Conservation (phyloP, 2,888 invertebrate genomes). For the Merodon equestris region DNA sequence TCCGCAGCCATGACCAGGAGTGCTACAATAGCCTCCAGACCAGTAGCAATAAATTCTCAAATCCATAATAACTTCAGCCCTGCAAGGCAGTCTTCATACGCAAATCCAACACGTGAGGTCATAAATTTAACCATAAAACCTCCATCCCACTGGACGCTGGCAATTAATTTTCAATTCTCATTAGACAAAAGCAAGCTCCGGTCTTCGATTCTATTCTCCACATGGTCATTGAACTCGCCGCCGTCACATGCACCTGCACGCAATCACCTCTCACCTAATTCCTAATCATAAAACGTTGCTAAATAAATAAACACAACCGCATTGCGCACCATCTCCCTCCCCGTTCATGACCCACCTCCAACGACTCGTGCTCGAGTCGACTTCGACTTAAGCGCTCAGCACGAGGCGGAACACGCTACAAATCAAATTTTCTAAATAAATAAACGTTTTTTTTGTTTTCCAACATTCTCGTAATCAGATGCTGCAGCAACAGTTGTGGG, state of each 20-base stretch:
- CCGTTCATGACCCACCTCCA: background rate
- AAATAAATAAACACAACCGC: constrained; percentile 52
- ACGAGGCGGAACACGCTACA: constrained; percentile 40
- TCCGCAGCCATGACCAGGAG: too few species aligned
- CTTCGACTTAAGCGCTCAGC: constrained; percentile 17
- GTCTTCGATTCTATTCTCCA: background rate
- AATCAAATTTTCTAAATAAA: constrained; percentile 66
- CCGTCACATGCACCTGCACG: constrained; percentile 39
- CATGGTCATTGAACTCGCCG: constrained; percentile 38
- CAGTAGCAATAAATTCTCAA: too few species aligned
- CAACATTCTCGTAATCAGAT: constrained; percentile 17
- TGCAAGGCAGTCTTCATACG: too few species aligned
- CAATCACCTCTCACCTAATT: constrained; percentile 51
- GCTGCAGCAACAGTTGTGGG: constrained; percentile 55
- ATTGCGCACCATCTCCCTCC: constrained; percentile 24
- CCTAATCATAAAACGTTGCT: constrained; percentile 33
- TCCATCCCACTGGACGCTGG: too few species aligned
- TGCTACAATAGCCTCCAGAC: too few species aligned
- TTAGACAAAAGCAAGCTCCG: background rate
- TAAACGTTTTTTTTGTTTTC: constrained; percentile 58
- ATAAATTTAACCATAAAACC: too few species aligned
- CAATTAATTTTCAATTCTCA: too few species aligned
- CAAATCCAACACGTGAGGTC: too few species aligned
- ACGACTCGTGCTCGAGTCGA: background rate
- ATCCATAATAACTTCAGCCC: too few species aligned